phyloP scores from a whole-genome alignment of 2,888 invertebrate genomes.

The Orgyia antiqua region DNA sequence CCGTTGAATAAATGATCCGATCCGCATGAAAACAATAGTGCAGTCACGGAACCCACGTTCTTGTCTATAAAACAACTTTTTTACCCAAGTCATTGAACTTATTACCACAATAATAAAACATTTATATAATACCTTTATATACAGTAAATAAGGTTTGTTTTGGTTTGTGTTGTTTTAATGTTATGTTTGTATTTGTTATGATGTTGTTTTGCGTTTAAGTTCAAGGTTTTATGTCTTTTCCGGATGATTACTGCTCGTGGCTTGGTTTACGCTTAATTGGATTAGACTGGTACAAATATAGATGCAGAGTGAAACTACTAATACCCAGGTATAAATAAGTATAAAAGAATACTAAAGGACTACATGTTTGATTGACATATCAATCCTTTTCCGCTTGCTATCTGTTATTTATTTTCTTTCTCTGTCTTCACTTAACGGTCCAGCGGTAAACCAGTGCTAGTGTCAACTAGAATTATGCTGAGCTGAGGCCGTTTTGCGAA shows the following conservation, averaged over 20 bases:
- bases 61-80: conserved; percentile 38
- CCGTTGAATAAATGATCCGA: conserved; percentile 11
- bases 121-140: background rate
- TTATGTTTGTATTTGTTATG: conserved; percentile 10
- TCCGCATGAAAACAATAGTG: conserved; percentile 29
- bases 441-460: background rate
- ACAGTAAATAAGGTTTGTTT: conserved; percentile 8
- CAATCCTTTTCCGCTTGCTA: too few relatives aligned
- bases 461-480: too few relatives aligned
- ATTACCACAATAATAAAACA: conserved; percentile 8
- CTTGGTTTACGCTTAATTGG: conserved; percentile 8
- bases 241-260: conserved; percentile 29
- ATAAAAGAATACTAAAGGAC: too few relatives aligned
- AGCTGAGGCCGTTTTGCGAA: too few relatives aligned
- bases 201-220: conserved; percentile 34
- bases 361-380: too few relatives aligned
- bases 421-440: too few relatives aligned
- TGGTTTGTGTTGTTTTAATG: conserved; percentile 9
- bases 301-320: too few relatives aligned
- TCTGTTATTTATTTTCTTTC: too few relatives aligned
- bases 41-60: conserved; percentile 31
- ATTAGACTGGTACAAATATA: conserved; percentile 1
- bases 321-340: too few relatives aligned
- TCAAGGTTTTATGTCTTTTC: conserved; percentile 41
- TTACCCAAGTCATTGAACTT: conserved; percentile 39